A percentile compares a stretch with the other conserved stretches of the same genome.
phyloP scores from a whole-genome alignment of 2,797 vertebrate genomes.

The Sphaeramia orbicularis region DNA sequence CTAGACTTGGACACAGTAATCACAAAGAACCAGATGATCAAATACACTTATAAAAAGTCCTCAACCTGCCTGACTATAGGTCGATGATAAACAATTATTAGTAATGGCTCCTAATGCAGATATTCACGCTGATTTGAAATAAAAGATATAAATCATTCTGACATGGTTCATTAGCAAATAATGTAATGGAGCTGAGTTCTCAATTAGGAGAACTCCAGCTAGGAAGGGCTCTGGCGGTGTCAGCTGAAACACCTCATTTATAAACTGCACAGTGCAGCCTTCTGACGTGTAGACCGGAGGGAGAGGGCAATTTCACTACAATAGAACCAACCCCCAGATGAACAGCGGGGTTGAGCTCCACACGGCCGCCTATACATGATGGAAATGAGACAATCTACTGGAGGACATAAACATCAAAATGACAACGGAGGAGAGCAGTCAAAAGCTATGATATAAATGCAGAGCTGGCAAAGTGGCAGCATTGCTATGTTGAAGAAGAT shows the following conservation, averaged over 20 bases:
- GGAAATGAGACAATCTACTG: constrained; percentile 45
- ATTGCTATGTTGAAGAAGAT: background rate
- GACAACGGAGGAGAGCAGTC: constrained; percentile 22
- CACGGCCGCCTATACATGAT: background rate
- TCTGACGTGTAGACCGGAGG: constrained; percentile 43
- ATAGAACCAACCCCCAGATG: constrained; percentile 36
- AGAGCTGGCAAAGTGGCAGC: constrained; percentile 8
- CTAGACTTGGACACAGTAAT: constrained; percentile 26
- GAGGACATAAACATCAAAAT: constrained; percentile 33
- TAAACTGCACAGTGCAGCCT: constrained; percentile 43
- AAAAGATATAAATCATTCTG: constrained; percentile 69
- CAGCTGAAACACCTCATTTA: constrained; percentile 73
- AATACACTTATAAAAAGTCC: constrained; percentile 14
- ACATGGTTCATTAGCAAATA: constrained; percentile 73
- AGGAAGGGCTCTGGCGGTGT: constrained; percentile 60
- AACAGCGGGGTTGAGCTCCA: constrained; percentile 22
- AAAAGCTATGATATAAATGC: constrained; percentile 28
- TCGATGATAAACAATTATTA: constrained; percentile 11
- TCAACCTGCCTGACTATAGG: constrained; percentile 18
- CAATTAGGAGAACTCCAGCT: constrained; percentile 65
- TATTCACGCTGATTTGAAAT: constrained; percentile 47
- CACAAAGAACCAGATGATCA: constrained; percentile 34
- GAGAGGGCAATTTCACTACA: constrained; percentile 35
- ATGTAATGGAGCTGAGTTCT: constrained; percentile 71
- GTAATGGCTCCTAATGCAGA: constrained; percentile 41